These are phyloP conservation scores for Rhorus exstirpatorius DNA, from an alignment of 2,888 invertebrate genomes.

Conservation along the genomic window DNA sequence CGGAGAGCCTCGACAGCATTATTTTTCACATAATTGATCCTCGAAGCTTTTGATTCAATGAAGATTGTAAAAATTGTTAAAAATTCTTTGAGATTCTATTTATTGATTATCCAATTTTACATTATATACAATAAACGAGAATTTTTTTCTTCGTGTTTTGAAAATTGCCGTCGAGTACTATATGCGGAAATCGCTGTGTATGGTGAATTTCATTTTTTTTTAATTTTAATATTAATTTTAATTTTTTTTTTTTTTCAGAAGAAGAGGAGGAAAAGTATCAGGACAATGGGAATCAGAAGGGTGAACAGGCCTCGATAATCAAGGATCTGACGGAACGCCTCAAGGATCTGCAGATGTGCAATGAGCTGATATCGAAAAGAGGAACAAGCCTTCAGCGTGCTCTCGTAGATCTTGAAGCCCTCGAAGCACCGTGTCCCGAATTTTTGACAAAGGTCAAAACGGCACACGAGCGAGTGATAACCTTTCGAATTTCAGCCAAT, in stretches of 20 bases:
- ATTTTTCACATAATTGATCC: too few relatives aligned
- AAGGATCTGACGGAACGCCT: constrained; percentile 92
- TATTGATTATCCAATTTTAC: too few relatives aligned
- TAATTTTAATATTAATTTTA: too few relatives aligned
- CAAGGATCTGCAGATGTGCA: constrained; percentile 96
- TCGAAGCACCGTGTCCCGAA: constrained; percentile 87
- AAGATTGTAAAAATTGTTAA: too few relatives aligned
- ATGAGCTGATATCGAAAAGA: constrained; percentile 95
- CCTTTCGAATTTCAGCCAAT: constrained; percentile 98
- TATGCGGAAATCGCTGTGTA: constrained; percentile 42
- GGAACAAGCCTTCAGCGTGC: constrained; percentile 94
- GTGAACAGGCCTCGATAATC: constrained; percentile 89
- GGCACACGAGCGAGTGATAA: constrained; percentile 96
- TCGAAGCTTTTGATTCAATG: too few relatives aligned
- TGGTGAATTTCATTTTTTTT: too few relatives aligned
- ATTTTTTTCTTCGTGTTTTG: too few relatives aligned
- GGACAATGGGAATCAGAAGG: constrained; percentile 84
- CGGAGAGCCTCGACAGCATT: too few relatives aligned
- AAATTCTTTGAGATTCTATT: too few relatives aligned
- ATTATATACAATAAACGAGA: too few relatives aligned
- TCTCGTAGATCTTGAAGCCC: constrained; percentile 92
- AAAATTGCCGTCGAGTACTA: too few relatives aligned
- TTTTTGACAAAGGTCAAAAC: constrained; percentile 93
- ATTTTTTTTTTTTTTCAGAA: constrained; percentile 83
- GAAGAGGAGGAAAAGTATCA: constrained; percentile 86